Percentiles rank a stretch among this genome's conserved stretches.
Evolutionary conservation across 2,888 invertebrate genomes (phyloP).

Genomic region (Meiosimyza platycephala): DNA sequence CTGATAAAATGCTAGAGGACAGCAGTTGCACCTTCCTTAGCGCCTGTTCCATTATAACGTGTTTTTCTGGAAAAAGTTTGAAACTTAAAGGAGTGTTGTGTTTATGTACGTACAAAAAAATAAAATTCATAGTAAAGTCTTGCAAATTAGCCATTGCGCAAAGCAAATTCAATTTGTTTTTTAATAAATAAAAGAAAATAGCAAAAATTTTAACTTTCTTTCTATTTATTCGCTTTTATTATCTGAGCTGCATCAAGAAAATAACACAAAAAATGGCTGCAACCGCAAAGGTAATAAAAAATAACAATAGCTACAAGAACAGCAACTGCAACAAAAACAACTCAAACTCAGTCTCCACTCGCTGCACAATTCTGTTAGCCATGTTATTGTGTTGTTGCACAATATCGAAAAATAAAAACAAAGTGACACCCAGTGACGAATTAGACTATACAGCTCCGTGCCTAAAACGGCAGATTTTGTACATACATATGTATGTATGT

Average conservation of each 20-base stretch:
- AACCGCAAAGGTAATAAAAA: constrained; percentile 8
- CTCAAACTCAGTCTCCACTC: constrained; percentile 30
- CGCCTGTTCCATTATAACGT: constrained; percentile 53
- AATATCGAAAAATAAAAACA: constrained; percentile 45
- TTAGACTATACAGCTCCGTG: too few species aligned
- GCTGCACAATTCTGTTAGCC: constrained; percentile 48
- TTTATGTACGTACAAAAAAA: constrained; percentile 3
- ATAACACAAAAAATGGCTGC: not conserved
- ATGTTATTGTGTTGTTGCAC: constrained; percentile 49
- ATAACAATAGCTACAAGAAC: not conserved
- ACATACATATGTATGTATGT: too few species aligned
- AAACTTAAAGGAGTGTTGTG: constrained; percentile 26
- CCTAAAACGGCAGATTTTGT: too few species aligned
- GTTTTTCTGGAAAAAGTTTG: constrained; percentile 57
- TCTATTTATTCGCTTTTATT: too few species aligned
- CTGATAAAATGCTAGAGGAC: too few species aligned
- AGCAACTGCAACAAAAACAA: constrained; percentile 26
- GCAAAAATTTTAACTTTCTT: not conserved
- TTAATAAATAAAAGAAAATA: not conserved
- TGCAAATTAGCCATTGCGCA: constrained; percentile 8
- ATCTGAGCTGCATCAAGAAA: too few species aligned
- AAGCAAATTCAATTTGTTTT: not conserved
- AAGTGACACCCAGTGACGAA: constrained; percentile 24
- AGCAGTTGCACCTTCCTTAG: constrained; percentile 44
- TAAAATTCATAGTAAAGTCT: not conserved